Evolutionary conservation across 2,113 vertebrate species (phyloP).

Genomic region (Heteronetta atricapilla): DNA sequence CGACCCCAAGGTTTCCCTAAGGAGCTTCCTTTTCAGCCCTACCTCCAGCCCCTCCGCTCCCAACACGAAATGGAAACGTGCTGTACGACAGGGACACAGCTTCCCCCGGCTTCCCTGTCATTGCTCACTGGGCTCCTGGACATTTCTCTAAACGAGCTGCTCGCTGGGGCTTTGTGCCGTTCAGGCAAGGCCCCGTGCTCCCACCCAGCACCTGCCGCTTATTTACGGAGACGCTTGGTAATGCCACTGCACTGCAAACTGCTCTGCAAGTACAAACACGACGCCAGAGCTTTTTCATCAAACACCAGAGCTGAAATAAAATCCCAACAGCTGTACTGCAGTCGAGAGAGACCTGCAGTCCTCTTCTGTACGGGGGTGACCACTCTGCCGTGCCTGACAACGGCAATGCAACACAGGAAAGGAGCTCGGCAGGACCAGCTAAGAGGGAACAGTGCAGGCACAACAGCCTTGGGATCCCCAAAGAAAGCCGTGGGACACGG

Average conservation of each 20-base stretch:
- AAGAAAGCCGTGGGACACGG: no score
- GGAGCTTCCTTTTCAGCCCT: background rate
- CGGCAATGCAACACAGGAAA: background rate
- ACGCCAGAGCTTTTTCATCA: rapidly evolving
- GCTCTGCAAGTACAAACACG: background rate
- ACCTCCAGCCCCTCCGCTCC: background rate
- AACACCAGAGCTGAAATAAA: no score
- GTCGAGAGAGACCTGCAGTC: rapidly evolving
- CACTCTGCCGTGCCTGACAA: background rate
- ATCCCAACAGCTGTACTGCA: rapidly evolving
- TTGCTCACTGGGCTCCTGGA: no score
- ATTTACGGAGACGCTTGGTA: rapidly evolving
- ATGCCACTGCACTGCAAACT: rapidly evolving
- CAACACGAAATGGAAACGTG: rapidly evolving
- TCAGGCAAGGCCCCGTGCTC: no score
- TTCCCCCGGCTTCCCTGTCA: no score
- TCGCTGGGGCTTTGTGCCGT: background rate
- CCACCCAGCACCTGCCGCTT: rapidly evolving
- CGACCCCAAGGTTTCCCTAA: rapidly evolving
- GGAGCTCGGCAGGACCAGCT: background rate
- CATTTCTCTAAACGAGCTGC: rapidly evolving
- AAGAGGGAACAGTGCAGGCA: background rate
- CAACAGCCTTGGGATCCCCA: background rate
- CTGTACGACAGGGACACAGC: background rate
- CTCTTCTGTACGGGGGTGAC: no score